Evolutionary conservation across 2,888 invertebrate genomes (phyloP).

Genomic region (Hedya salicella): DNA sequence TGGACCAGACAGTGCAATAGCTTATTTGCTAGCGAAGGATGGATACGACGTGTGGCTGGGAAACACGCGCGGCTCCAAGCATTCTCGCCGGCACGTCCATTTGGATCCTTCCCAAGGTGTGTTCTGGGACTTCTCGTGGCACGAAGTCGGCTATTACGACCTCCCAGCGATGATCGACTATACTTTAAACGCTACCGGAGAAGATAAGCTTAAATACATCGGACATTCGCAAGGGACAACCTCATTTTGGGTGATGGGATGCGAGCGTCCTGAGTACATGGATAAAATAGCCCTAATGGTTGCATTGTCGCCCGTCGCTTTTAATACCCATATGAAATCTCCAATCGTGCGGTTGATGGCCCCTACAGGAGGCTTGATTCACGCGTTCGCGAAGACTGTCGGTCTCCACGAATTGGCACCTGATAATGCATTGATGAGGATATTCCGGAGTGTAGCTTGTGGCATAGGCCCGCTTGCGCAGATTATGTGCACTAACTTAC

Average conservation of each 20-base stretch:
- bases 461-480: constrained; percentile 71
- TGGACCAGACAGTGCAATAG: constrained; percentile 63
- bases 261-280: constrained; percentile 83
- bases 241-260: constrained; percentile 83
- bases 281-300: constrained; percentile 81
- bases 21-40: constrained; percentile 82
- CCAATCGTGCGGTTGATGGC: constrained; percentile 65
- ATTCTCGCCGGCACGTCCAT: constrained; percentile 82
- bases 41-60: constrained; percentile 92
- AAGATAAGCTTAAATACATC: constrained; percentile 85
- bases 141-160: constrained; percentile 91
- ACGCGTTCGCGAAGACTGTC: constrained; percentile 62
- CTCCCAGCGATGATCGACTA: constrained; percentile 92
- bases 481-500: constrained; percentile 83
- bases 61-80: constrained; percentile 90
- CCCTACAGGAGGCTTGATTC: constrained; percentile 56
- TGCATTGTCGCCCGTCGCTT: constrained; percentile 86
- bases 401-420: constrained; percentile 88
- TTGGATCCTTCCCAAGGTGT: constrained; percentile 64
- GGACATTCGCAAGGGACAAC: constrained; percentile 90
- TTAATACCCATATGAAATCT: constrained; percentile 69
- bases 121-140: constrained; percentile 91
- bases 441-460: constrained; percentile 75
- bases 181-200: constrained; percentile 81
- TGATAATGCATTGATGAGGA: constrained; percentile 74